Conservation (phyloP, 2,797 vertebrate species). For the Anniella stebbinsi region DNA sequence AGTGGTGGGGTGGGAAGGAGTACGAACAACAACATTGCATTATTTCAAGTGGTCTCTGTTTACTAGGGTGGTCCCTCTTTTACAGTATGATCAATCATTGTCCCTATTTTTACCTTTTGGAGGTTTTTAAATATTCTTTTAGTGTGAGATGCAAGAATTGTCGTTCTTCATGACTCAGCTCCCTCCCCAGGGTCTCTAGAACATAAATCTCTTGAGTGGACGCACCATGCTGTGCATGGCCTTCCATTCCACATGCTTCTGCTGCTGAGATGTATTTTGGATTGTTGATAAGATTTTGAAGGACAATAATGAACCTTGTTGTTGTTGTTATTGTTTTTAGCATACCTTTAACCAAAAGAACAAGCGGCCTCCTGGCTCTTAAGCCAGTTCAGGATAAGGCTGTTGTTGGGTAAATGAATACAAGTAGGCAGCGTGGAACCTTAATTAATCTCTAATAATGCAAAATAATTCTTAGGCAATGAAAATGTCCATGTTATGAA, state of each 20-base stretch:
- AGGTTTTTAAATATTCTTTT: neutral
- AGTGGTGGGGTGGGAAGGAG: no score
- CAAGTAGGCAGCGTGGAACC: neutral
- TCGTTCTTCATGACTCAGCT: neutral
- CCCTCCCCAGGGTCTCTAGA: neutral
- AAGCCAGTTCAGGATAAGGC: neutral
- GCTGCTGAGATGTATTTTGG: neutral
- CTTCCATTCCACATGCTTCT: neutral
- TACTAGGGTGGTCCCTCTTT: neutral
- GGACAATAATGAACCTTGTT: no score
- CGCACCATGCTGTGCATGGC: no score
- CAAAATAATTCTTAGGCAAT: no score
- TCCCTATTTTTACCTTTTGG: neutral
- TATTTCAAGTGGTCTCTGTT: neutral
- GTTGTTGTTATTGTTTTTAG: neutral
- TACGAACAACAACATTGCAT: neutral
- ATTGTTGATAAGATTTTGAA: neutral
- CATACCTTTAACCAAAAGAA: neutral
- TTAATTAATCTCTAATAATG: neutral
- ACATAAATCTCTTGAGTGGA: neutral
- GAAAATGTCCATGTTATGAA: no score
- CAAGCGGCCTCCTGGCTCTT: neutral
- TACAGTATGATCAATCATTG: no score
- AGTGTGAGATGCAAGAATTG: neutral
- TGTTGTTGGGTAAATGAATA: neutral